phyloP scores from a whole-genome alignment of 2,797 vertebrate species.

The Pseudocheirus occidentalis region DNA sequence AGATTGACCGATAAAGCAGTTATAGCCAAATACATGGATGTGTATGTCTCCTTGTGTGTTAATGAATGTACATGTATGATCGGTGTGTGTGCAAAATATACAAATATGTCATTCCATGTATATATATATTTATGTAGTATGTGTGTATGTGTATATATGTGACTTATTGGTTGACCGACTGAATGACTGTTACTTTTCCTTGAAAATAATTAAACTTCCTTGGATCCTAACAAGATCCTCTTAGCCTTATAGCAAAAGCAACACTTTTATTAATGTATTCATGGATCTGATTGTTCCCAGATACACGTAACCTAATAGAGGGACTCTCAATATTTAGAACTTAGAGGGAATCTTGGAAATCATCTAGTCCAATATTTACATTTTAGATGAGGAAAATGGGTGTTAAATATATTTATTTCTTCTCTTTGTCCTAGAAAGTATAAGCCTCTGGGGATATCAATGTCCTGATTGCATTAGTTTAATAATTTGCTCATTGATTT shows the following conservation, averaged over 20 bases:
- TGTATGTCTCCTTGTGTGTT: neutral
- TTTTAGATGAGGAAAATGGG: neutral
- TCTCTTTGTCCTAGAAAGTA: neutral
- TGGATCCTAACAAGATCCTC: constrained; percentile 7
- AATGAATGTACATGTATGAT: neutral
- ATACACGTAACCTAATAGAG: neutral
- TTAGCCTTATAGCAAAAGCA: constrained; percentile 24
- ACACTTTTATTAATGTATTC: constrained; percentile 6
- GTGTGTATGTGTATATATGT: neutral
- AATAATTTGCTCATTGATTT: constrained; percentile 45
- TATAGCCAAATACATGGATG: neutral
- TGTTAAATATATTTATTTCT: neutral
- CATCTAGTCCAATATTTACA: neutral
- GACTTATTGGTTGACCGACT: neutral
- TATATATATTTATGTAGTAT: neutral
- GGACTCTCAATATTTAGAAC: neutral
- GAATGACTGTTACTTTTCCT: constrained; percentile 29
- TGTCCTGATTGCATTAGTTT: constrained; percentile 17
- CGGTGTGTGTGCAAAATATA: neutral
- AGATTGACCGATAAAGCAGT: neutral
- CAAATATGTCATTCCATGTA: neutral
- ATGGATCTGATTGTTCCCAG: neutral
- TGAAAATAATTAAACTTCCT: constrained; percentile 20
- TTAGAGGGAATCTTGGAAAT: neutral
- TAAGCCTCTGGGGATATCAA: neutral